phyloP scores from a whole-genome alignment of 2,113 vertebrate genomes.

The western clawed frog (Xenopus tropicalis) region DNA sequence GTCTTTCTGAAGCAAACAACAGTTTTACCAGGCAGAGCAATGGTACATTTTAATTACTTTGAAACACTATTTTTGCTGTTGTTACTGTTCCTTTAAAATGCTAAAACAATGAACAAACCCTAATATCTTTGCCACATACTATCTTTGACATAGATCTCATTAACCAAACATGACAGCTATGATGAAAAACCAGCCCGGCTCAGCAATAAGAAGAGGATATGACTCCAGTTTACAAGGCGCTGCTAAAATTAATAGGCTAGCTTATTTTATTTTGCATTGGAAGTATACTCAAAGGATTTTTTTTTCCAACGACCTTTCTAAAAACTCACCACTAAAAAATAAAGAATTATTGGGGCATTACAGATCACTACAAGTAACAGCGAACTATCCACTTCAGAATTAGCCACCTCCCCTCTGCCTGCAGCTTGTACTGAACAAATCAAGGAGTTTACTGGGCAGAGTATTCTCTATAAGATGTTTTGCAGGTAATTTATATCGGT shows the following conservation, averaged over 20 bases:
- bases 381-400: not conserved
- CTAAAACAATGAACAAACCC: not conserved
- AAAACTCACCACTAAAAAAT: not conserved
- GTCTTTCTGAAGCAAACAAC: no score
- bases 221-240: not conserved
- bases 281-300: not conserved
- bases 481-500: not conserved
- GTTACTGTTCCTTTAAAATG: no score
- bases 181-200: slow-evolving; percentile 11
- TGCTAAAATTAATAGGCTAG: slow-evolving; percentile 14
- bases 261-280: slow-evolving; percentile 16
- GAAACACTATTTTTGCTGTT: no score
- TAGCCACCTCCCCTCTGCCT: not conserved
- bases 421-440: not conserved
- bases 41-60: no score
- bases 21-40: no score
- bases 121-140: not conserved
- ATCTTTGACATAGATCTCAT: slow-evolving; percentile 27
- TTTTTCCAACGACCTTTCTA: not conserved
- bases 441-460: not conserved
- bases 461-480: not conserved
- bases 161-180: slow-evolving; percentile 36
- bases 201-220: slow-evolving; percentile 7
- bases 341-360: slow-evolving; percentile 13
- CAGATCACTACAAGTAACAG: not conserved